Percentiles rank a stretch among this genome's conserved stretches.
Evolutionary conservation across 2,888 invertebrate genomes (phyloP).

Genomic region (Caenorhabditis doughertyi): DNA sequence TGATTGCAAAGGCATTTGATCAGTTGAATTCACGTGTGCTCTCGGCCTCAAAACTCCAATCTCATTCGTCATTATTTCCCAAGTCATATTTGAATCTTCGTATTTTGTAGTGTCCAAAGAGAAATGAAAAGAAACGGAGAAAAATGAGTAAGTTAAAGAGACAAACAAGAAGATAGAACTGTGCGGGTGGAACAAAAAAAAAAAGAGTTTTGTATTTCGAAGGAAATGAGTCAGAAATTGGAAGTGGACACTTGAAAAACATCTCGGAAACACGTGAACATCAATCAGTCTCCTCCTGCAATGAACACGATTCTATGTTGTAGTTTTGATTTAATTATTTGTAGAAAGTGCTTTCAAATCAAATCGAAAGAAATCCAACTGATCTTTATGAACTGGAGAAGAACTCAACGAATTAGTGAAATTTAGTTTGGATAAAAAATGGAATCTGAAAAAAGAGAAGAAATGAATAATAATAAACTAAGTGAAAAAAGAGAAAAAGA

Average conservation of each 20-base stretch:
- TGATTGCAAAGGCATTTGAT: conserved; percentile 25
- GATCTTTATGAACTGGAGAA: conserved; percentile 14
- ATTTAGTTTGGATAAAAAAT: background rate
- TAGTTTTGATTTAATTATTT: conserved; percentile 41
- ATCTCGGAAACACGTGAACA: conserved; percentile 49
- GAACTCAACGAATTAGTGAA: background rate
- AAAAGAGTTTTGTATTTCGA: background rate
- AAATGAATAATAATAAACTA: background rate
- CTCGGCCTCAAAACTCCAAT: background rate
- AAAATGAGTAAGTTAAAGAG: conserved; percentile 15
- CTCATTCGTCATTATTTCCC: background rate
- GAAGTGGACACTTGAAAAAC: conserved; percentile 35
- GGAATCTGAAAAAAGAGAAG: background rate
- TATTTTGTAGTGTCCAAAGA: conserved; percentile 38
- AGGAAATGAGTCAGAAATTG: conserved; percentile 31
- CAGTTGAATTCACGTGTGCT: conserved; percentile 22
- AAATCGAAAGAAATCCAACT: conserved; percentile 22
- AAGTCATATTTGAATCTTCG: background rate
- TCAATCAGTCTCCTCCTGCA: background rate
- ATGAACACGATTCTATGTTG: conserved; percentile 55
- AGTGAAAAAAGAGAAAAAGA: background rate
- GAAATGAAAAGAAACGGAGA: background rate
- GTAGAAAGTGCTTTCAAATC: background rate
- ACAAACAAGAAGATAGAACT: conserved; percentile 21
- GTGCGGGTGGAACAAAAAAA: conserved; percentile 13